These are phyloP conservation scores for Drosophila phalerata DNA, from an alignment of 2,888 invertebrate genomes.

Conservation along the genomic window DNA sequence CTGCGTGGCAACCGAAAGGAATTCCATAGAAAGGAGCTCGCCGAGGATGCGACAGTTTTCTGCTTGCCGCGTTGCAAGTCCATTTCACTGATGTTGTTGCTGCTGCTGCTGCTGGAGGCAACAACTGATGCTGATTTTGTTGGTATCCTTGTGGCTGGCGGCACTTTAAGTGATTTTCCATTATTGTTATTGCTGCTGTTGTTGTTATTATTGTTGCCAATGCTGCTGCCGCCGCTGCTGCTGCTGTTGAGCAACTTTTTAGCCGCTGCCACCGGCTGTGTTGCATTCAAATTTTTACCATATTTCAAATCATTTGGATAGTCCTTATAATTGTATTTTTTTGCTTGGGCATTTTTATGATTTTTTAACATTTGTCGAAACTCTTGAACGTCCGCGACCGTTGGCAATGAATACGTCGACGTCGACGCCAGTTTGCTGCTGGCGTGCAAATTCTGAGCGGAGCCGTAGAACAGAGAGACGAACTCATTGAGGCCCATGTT, in stretches of 20 bases:
- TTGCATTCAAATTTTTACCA: constrained; percentile 61
- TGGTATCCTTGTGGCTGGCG: constrained; percentile 72
- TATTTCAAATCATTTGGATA: constrained; percentile 81
- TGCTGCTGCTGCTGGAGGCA: constrained; percentile 44
- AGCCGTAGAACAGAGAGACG: constrained; percentile 85
- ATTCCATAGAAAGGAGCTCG: constrained; percentile 83
- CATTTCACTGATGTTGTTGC: constrained; percentile 78
- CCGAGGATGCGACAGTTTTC: constrained; percentile 69
- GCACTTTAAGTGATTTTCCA: constrained; percentile 39
- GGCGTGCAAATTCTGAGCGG: constrained; percentile 81
- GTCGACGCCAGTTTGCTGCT: constrained; percentile 66
- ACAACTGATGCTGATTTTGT: constrained; percentile 53
- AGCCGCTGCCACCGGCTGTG: constrained; percentile 33
- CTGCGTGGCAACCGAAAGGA: constrained; percentile 85
- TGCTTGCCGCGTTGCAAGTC: constrained; percentile 76
- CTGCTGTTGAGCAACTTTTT: constrained; percentile 61
- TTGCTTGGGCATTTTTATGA: constrained; percentile 81
- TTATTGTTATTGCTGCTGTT: constrained; percentile 39
- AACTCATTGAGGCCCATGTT: constrained; percentile 85
- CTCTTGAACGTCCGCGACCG: constrained; percentile 74
- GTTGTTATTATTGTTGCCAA: constrained; percentile 27
- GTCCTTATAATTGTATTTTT: constrained; percentile 81
- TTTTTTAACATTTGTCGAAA: constrained; percentile 83
- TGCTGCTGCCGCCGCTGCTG: constrained; percentile 32
- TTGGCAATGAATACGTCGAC: constrained; percentile 73